phyloP scores from a whole-genome alignment of 2,113 vertebrate species.

The Apaloderma vittatum region DNA sequence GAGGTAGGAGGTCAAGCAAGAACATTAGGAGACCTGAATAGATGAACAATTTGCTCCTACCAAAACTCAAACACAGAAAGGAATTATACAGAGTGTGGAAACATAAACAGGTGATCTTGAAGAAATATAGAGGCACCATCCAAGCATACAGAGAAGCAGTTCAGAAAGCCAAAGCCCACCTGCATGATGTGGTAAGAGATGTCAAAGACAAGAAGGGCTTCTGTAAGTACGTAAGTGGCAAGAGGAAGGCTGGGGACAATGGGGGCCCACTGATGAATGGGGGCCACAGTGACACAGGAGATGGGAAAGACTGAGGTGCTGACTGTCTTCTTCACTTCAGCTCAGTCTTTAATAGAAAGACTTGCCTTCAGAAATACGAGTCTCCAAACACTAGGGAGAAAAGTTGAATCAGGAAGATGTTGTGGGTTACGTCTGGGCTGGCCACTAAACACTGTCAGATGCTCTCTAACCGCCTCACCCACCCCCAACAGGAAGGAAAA shows the following conservation, averaged over 20 bases:
- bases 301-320: neutral
- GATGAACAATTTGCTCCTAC: no score
- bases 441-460: no score
- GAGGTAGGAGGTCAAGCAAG: neutral
- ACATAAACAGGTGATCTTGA: neutral
- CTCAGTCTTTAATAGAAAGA: neutral
- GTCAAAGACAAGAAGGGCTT: neutral
- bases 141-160: neutral
- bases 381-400: neutral
- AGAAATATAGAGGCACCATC: neutral
- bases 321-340: neutral
- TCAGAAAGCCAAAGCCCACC: neutral
- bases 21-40: neutral
- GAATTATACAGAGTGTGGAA: neutral
- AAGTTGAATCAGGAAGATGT: neutral
- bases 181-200: neutral
- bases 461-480: no score
- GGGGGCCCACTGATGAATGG: no score
- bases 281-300: no score
- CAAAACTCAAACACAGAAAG: neutral
- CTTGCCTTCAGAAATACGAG: neutral
- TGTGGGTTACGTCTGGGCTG: no score
- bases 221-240: neutral
- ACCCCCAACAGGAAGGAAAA: no score
- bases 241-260: neutral